A percentile compares a stretch with the other conserved stretches of the same genome.
Evolutionary conservation across 2,888 invertebrate species (phyloP).

Genomic region (Tridacna gigas): DNA sequence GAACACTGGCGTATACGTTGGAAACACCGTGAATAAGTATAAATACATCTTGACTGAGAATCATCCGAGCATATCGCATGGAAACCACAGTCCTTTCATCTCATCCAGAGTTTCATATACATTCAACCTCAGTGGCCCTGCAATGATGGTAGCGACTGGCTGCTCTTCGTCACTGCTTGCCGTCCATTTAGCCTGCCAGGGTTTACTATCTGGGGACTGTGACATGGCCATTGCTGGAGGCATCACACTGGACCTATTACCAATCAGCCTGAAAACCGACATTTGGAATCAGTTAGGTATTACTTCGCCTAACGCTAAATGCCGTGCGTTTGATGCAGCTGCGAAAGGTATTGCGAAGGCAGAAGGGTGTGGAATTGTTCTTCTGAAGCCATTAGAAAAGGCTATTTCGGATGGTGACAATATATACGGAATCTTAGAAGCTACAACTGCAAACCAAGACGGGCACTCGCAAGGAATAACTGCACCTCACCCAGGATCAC

Average conservation of each 20-base stretch:
- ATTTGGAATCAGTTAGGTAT: constrained; percentile 38
- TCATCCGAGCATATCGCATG: constrained; percentile 22
- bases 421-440: constrained; percentile 27
- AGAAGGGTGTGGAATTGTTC: constrained; percentile 36
- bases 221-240: constrained; percentile 48
- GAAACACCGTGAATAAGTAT: constrained; percentile 38
- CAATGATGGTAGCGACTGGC: constrained; percentile 70
- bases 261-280: constrained; percentile 31
- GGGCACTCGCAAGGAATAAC: constrained; percentile 33
- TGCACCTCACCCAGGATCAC: constrained; percentile 23
- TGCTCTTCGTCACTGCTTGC: constrained; percentile 68
- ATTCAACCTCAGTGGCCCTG: constrained; percentile 70
- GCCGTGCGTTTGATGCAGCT: constrained; percentile 37
- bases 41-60: constrained; percentile 32
- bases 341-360: constrained; percentile 31
- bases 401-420: constrained; percentile 34
- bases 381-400: constrained; percentile 32
- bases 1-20: constrained; percentile 44
- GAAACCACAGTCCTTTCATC: constrained; percentile 17
- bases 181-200: constrained; percentile 73
- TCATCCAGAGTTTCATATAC: constrained; percentile 82
- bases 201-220: constrained; percentile 31
- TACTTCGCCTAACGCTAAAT: constrained; percentile 21
- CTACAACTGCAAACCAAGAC: constrained; percentile 36
- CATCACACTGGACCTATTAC: constrained; percentile 32